Base-by-base conservation (phyloP, 2,888 invertebrate species). In the Bombyx huttoni region DNA sequence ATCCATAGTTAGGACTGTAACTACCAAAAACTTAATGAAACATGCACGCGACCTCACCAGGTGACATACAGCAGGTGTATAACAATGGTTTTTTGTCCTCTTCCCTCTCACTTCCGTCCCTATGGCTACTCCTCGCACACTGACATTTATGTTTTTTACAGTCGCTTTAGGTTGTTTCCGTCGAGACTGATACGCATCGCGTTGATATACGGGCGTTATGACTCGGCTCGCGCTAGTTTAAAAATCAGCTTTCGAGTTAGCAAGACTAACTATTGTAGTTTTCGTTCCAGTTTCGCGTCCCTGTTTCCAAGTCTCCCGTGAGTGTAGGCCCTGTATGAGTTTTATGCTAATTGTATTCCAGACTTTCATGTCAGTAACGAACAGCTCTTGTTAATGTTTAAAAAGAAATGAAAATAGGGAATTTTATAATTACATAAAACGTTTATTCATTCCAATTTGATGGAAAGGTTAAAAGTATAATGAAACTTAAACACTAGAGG, bases 1-100 rank as follows among this genome's bases (percentile, higher is more conserved):
- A 68, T 68, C 75, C 70, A 68, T 73, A 78, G 75, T 80, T 75
- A 75, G 73, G 64, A 73, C 69, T 77, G 74, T 77, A 73, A 72
- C 72, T 72, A 73, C 73, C 68, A 73, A 77, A 78, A 80, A 78
- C 69, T 75, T 81, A 81, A 84, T 86, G 83, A 83, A 86, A 86
- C 81, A 84, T 84, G 76, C 69, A 81, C 74, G 74, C 71, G 64
- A 62, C 70, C 67, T 67, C 67, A 66, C 81, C 85, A 83, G 84
- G 81, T 85, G 84, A 78, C 67, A 72, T 60, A 62, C 64, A 77
- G 80, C 87, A 85, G 86, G 86, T 83, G 86, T 71, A 76, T 70
- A 70, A 78, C 77, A 78, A 80, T 67, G 71, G 63, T 68, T 53
- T 55, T 60, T 66, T 58, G 63, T 81, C 83, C 67, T 75, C 63